phyloP scores from a whole-genome alignment of 2,797 vertebrate species.

The Heterohyrax brucei region DNA sequence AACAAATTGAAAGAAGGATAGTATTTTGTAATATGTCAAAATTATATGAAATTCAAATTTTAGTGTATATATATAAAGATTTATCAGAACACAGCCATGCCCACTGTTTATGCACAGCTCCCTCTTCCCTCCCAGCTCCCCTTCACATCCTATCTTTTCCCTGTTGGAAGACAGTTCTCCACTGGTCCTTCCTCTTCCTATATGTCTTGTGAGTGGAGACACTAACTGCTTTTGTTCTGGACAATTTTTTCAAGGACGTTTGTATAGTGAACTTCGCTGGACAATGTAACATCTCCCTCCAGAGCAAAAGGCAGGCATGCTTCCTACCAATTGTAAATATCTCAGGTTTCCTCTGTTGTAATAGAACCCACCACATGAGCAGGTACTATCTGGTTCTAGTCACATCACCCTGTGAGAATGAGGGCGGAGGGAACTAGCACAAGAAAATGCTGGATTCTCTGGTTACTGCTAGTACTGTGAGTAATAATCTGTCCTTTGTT shows the following conservation, averaged over 20 bases:
- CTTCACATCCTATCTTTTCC: neutral
- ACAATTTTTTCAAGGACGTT: neutral
- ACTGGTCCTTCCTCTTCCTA: neutral
- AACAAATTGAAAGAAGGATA: neutral
- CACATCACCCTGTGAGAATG: neutral
- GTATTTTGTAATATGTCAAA: neutral
- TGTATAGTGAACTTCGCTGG: neutral
- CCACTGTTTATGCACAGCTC: neutral
- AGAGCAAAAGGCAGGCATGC: too few species aligned
- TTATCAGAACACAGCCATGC: neutral
- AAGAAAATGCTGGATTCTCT: neutral
- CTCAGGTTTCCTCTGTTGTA: neutral
- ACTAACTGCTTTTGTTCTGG: neutral
- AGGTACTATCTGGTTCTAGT: neutral
- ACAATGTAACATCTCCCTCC: neutral
- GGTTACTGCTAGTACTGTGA: neutral
- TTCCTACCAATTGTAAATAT: neutral
- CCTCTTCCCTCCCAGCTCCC: rapidly evolving
- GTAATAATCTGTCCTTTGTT: neutral
- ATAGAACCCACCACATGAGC: neutral
- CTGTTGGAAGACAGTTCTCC: neutral
- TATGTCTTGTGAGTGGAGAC: neutral
- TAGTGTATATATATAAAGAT: neutral
- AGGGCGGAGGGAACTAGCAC: neutral
- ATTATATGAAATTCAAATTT: neutral